Evolutionary conservation across 2,888 invertebrate species (phyloP).

Genomic region (Apodemia zela): DNA sequence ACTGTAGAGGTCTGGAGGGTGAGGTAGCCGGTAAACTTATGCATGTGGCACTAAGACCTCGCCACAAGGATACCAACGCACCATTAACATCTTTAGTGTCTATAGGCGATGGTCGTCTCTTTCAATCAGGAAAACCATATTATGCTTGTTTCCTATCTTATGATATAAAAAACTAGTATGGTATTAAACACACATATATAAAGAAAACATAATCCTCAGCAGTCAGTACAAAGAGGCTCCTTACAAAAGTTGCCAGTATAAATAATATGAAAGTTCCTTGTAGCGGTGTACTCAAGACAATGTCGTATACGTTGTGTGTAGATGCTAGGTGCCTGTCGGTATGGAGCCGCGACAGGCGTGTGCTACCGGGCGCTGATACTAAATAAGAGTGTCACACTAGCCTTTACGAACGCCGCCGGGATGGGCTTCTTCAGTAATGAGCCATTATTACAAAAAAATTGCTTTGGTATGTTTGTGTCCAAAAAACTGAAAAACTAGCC

Average conservation of each 20-base stretch:
- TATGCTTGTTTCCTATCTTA: too few species aligned
- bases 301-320: constrained; percentile 15
- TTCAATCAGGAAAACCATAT: too few species aligned
- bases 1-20: too few species aligned
- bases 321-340: constrained; percentile 16
- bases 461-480: too few species aligned
- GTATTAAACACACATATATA: background rate
- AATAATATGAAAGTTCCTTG: constrained; percentile 10
- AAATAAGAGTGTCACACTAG: constrained; percentile 75
- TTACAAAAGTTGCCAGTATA: constrained; percentile 5
- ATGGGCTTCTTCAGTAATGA: constrained; percentile 35
- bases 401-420: constrained; percentile 71
- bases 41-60: too few species aligned
- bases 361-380: constrained; percentile 64
- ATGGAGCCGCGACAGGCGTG: constrained; percentile 52
- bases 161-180: background rate
- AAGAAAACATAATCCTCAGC: background rate
- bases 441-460: constrained; percentile 22
- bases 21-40: too few species aligned
- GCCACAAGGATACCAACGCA: too few species aligned
- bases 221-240: background rate
- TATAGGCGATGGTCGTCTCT: too few species aligned
- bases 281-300: constrained; percentile 15
- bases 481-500: too few species aligned
- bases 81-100: too few species aligned